Evolutionary conservation across 1,140 invertebrate genomes (phyloP).

Genomic region (Microplitis demolitor): DNA sequence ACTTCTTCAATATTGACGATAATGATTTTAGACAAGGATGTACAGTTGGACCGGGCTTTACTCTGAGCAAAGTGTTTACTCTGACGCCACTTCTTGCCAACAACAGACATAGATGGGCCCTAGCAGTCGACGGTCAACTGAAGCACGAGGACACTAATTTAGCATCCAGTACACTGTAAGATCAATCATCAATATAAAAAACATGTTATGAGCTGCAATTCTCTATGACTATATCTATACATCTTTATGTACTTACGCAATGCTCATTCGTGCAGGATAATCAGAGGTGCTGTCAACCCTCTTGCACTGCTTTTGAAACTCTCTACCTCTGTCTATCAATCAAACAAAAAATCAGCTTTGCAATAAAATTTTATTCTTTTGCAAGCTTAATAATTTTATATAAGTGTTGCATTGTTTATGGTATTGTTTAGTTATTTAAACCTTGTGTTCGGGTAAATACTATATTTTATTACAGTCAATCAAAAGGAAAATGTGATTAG

Average conservation of each 20-base stretch:
- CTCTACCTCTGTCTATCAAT: no score
- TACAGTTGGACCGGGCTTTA: constrained; percentile 96
- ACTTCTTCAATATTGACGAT: constrained; percentile 13
- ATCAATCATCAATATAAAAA: constrained; percentile 13
- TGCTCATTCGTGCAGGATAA: no score
- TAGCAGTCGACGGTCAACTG: constrained; percentile 97
- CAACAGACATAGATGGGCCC: constrained; percentile 98
- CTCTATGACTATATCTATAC: no score
- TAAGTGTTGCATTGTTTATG: no score
- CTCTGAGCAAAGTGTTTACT: constrained; percentile 96
- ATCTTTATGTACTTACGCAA: no score
- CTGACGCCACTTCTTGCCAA: constrained; percentile 93
- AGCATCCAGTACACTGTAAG: constrained; percentile 92
- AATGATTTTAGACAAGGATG: constrained; percentile 84
- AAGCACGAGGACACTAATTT: constrained; percentile 99
- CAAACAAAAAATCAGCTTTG: no score
- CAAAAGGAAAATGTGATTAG: constrained; percentile 30
- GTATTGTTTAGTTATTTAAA: not conserved
- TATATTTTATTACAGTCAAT: constrained; percentile 30
- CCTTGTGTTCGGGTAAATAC: constrained; percentile 9
- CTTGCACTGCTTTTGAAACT: no score
- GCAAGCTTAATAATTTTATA: no score
- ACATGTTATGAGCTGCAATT: no score
- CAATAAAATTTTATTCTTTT: no score
- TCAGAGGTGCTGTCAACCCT: no score